Evolutionary conservation across 2,888 invertebrate genomes (phyloP), one percentile per base, ranked within the genome.

Genomic region (Bellardia bayeri): DNA sequence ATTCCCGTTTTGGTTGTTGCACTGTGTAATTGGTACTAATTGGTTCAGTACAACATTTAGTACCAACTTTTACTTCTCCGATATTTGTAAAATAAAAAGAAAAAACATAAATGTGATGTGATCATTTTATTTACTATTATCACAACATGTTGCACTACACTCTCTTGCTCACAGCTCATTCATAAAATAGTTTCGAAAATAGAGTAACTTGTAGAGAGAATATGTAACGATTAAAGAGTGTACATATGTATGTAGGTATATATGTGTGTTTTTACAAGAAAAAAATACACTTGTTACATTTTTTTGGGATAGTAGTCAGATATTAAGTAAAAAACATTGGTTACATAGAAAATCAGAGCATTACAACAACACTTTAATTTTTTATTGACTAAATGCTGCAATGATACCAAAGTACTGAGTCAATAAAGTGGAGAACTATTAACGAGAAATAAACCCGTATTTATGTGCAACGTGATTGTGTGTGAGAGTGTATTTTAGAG

Each of bases 381-480:
- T 23, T 54, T 45, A 58, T 58, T 68, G 68, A 79, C 45, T 49
- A 13, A 68, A 58, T 45, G 51, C 23, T 51, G 23, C 16, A 56
- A 40, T 71, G 14, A 23, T 37, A 23, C 42, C 8, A 40, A 51
- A 69, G 3, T 11, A 23, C 11, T 42, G 40, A 13, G 33, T 40
- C 23, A 3, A 54, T 68, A 80, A 16, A 61, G 23, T 33, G 56
- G 14, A 56, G 1, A 37, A 1, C 1, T 37, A 61, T 61, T 61
- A 66, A 81, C 6, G 11, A 81, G 74, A 82, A 66, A n/a, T 64
- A 58, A 82, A 82, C 82, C 82, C 58, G 82, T 68, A 58, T 81
- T 63, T 42, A 14, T 33, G 40, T 54, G n/a, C 33, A 40, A 23
- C 23, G 23, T 42, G 23, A 23, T 1, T 23, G 23, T 23, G 23